A percentile compares a stretch with the other conserved stretches of the same genome.
Evolutionary conservation across 2,113 vertebrate genomes (phyloP).

Genomic region (Plestiodon gilberti): DNA sequence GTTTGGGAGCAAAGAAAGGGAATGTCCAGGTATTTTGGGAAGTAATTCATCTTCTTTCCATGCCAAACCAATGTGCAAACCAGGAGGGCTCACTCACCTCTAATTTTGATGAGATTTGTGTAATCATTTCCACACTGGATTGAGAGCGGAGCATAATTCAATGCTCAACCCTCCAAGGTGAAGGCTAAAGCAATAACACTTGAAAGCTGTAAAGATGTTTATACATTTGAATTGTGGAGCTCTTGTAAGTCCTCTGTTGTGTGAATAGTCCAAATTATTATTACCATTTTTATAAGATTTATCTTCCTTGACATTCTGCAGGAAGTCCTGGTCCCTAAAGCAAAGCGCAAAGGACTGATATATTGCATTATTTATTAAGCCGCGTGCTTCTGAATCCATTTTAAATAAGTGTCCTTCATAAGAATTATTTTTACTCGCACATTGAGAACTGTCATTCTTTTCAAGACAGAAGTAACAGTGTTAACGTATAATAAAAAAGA

Average conservation of each 20-base stretch:
- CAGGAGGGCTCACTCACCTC: too few relatives aligned
- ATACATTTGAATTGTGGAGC: background rate
- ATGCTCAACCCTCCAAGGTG: background rate
- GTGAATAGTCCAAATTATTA: background rate
- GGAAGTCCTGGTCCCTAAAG: background rate
- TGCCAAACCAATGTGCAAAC: too few relatives aligned
- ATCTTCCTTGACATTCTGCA: slow-evolving; percentile 17
- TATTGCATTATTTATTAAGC: background rate
- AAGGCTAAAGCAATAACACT: background rate
- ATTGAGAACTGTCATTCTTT: background rate
- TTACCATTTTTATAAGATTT: background rate
- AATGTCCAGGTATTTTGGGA: too few relatives aligned
- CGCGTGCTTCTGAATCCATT: background rate
- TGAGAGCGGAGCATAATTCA: too few relatives aligned
- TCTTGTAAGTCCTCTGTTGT: background rate
- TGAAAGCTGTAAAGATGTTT: background rate
- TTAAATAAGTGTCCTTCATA: background rate
- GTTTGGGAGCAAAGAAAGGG: too few relatives aligned
- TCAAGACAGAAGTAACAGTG: background rate
- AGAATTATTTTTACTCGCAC: background rate
- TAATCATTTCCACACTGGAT: background rate
- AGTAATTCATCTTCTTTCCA: too few relatives aligned
- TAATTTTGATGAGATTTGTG: background rate
- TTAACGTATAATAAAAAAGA: slow-evolving; percentile 23
- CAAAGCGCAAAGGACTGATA: background rate